Evolutionary conservation across 2,888 invertebrate species (phyloP).

Genomic region (Poecilobothrus nobilitatus): DNA sequence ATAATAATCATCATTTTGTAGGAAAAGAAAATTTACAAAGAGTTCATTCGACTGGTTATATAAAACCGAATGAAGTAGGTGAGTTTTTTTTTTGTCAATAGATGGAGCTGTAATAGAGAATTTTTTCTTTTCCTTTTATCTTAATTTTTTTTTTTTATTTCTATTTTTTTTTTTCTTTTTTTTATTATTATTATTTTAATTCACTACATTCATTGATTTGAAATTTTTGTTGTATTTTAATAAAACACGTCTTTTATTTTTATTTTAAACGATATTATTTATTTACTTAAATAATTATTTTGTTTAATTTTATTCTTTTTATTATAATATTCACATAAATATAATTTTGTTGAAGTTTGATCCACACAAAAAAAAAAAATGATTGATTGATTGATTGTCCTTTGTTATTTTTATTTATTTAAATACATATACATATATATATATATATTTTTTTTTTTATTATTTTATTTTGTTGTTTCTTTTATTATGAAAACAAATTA

Average conservation of each 20-base stretch:
- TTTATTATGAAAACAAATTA: too few species aligned
- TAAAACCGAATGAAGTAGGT: conserved; percentile 56
- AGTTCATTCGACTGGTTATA: conserved; percentile 36
- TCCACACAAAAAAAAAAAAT: not conserved
- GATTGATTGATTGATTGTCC: too few species aligned
- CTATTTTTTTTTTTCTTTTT: not conserved
- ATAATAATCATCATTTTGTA: not conserved
- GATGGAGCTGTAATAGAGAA: not conserved
- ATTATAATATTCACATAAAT: too few species aligned
- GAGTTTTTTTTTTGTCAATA: conserved; percentile 29
- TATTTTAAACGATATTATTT: not conserved
- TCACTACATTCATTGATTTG: not conserved
- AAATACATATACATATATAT: too few species aligned
- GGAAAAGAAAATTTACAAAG: conserved; percentile 12
- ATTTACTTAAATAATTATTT: conserved; percentile 1
- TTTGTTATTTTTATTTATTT: too few species aligned
- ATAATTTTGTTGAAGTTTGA: not conserved
- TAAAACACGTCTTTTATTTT: not conserved
- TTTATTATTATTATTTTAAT: not conserved
- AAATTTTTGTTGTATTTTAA: not conserved
- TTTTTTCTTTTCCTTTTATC: not conserved
- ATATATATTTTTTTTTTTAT: too few species aligned
- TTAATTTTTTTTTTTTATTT: not conserved
- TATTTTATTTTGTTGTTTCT: too few species aligned
- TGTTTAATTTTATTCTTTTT: not conserved